These are phyloP conservation scores for Octodon degus DNA, from an alignment of 2,113 vertebrate genomes.

Conservation along the genomic window DNA sequence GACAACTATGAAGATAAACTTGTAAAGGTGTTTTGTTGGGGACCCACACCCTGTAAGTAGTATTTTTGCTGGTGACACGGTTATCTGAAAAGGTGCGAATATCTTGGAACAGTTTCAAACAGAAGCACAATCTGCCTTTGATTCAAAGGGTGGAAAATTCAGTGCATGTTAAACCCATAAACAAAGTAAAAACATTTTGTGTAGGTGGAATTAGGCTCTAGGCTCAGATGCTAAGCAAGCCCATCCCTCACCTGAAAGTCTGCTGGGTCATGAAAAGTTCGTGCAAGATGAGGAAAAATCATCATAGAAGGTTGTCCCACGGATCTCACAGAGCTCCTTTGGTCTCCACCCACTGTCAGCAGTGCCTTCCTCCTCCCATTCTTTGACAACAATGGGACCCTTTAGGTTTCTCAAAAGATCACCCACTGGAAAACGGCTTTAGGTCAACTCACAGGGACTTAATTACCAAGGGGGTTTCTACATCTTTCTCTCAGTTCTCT, in stretches of 20 bases:
- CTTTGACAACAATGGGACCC: not conserved
- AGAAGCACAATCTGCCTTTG: not conserved
- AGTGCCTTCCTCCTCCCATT: not conserved
- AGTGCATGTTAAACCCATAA: not conserved
- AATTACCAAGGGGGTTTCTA: not conserved
- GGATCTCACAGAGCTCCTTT: not conserved
- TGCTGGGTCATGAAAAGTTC: not conserved
- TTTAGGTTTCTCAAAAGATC: constrained; percentile 33
- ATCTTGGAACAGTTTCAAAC: constrained; percentile 63
- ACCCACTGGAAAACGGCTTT: not conserved
- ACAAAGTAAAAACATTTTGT: not conserved
- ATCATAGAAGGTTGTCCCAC: not conserved
- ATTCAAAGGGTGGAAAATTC: constrained; percentile 19
- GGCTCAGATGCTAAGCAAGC: not conserved
- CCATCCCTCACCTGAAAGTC: not conserved
- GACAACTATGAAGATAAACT: not conserved
- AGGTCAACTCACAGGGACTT: not conserved
- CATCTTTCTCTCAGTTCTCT: not conserved
- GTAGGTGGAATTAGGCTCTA: not conserved
- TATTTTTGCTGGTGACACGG: not conserved
- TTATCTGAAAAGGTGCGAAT: constrained; percentile 43
- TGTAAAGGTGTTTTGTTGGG: constrained; percentile 36
- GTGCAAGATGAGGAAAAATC: not conserved
- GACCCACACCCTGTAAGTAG: not conserved
- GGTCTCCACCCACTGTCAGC: not conserved